Base-by-base conservation (phyloP, 1,140 invertebrate species). In the Drosophila equinoxialis region DNA sequence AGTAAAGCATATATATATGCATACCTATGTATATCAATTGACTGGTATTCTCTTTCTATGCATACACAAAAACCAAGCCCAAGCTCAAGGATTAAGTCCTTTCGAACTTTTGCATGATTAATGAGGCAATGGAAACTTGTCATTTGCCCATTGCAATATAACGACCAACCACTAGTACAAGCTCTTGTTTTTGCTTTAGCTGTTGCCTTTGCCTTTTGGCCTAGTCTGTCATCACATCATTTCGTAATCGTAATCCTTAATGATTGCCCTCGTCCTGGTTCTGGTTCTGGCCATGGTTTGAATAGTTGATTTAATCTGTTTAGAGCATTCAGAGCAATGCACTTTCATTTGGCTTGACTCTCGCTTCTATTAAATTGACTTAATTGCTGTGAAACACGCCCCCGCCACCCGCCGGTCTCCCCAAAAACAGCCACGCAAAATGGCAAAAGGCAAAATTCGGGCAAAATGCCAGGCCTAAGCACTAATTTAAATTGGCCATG, bases 61-160 rank as follows among this genome's bases (percentile, higher is more conserved):
- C 17, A 23, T 51, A 51, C 45, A 51, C 45, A 51, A 51, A 48
- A 17, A 17, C 45, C 14, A 20, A 17, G 45, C 6, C 39, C 76
- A 71, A 65, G 73, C 51, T 67, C 73, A 77, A 45, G 82, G 79
- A 87, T 86, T 86, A 86, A 74, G 75, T 81, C 69, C 70, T 74
- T 71, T 68, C 58, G 64, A 10, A 45, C 63, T 70, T 68, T 61
- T 65, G 71, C 74, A 73, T 70, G 76, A 63, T 55, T 76, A 72
- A 20, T 17, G 14, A 14, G 35, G 17, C 57, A 10, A n/a, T 55
- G 37, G n/a, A 37, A 13, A 7, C 33, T 41, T 45, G 17, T 51
- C 60, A 59, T 39, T 66, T 14, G 42, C 37, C 23, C 48, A 57
- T 23, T n/a, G 14, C 23, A 58, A 58, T 66, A 30, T 7, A 51